Base-by-base conservation (phyloP, 2,113 vertebrate species). In the Agapornis roseicollis region DNA sequence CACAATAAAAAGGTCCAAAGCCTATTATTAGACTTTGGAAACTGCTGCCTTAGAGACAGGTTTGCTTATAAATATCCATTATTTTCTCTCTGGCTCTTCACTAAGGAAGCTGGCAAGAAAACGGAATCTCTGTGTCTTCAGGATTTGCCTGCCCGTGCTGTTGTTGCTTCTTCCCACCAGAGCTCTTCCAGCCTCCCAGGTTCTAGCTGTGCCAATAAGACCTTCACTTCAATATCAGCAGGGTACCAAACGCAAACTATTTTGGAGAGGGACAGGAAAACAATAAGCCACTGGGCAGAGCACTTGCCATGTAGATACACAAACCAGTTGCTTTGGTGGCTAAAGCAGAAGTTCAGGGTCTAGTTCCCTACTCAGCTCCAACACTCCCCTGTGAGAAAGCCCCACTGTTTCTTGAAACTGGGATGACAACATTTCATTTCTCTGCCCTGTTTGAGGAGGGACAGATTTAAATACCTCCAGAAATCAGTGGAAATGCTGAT, bases 11-110 rank as follows among this genome's bases (percentile, higher is more conserved):
- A 39, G 84, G 33, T 74, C 80, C 81, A 53, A 89, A 33, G 66
- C 42, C 89, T 96, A 85, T 96, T 95, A 96, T 96, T 94, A 97
- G 89, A 76, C 66, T 85, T 92, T 49, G 89, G 79, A 80, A 96
- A 80, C 69, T 80, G 96, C 94, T 94, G 94, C 96, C 93, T 96
- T 89, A 94, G 92, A 93, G 92, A 93, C 86, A 94, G 81, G 73
- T 91, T 91, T 96, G 83, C 81, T 88, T 55, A 83, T 63, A 92
- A 95, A 93, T 88, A 84, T 41, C 89, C 47, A 6, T 29, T 41
- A 28, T 88, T 91, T 92, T 87, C 80, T 80, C 73, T 42, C 58
- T 80, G 69, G 16, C 52, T 72, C 61, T 56, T 58, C 77, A 19
- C 55, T 73, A 17, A 37, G 41, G 77, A 20, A 71, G 68, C 49